phyloP scores from a whole-genome alignment of 1,140 invertebrate species.

The Maniola jurtina region DNA sequence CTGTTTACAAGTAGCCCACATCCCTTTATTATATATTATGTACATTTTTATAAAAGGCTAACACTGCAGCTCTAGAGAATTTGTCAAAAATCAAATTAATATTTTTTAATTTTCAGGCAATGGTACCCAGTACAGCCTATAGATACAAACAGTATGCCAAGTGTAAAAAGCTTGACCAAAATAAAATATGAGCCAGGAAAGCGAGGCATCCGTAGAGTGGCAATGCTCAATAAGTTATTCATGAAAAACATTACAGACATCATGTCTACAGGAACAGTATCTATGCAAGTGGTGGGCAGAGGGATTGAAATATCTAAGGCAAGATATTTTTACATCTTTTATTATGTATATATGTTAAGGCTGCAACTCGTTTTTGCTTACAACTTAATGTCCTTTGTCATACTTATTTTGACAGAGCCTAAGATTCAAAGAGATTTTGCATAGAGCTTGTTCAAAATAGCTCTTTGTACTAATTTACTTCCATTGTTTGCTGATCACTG shows the following conservation, averaged over 20 bases:
- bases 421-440: no score
- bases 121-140: conserved; percentile 49
- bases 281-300: conserved; percentile 79
- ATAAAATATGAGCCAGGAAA: conserved; percentile 66
- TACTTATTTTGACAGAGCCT: no score
- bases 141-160: conserved; percentile 45
- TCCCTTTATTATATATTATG: no score
- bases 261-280: conserved; percentile 83
- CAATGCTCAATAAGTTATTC: conserved; percentile 87
- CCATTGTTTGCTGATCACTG: no score
- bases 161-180: conserved; percentile 63
- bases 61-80: no score
- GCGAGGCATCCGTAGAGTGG: conserved; percentile 74
- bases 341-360: no score
- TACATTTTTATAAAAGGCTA: no score
- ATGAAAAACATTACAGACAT: conserved; percentile 88
- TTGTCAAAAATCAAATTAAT: not conserved
- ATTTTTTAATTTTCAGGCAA: conserved; percentile 41
- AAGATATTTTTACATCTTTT: conserved; percentile 17
- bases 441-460: no score
- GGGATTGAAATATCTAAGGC: conserved; percentile 84
- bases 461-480: no score
- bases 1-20: no score
- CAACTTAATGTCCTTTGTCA: no score
- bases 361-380: not conserved